Conservation (phyloP, 2,113 vertebrate genomes). For the Bungarus multicinctus region DNA sequence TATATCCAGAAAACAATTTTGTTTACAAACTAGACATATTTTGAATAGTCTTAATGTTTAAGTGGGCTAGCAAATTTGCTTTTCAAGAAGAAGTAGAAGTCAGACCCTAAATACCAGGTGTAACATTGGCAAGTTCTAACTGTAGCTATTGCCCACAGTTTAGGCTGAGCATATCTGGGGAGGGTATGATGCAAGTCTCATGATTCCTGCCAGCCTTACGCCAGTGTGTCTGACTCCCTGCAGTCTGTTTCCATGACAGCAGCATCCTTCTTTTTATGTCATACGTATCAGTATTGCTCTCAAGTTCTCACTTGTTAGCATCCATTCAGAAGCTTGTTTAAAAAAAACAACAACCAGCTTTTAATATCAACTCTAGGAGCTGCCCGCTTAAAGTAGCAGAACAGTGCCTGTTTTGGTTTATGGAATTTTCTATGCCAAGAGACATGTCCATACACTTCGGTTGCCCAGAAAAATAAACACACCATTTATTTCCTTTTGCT, state of each 20-base stretch:
- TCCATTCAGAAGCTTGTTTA: neutral
- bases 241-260: conserved; percentile 29
- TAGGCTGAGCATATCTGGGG: neutral
- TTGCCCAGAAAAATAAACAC: neutral
- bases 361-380: neutral
- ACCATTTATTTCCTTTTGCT: neutral
- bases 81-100: neutral
- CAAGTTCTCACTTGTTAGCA: neutral
- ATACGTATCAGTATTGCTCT: neutral
- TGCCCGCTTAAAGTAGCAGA: neutral
- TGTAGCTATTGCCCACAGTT: neutral
- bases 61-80: neutral
- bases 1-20: neutral
- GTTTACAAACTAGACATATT: neutral
- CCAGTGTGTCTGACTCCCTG: neutral
- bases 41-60: neutral
- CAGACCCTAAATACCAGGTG: neutral
- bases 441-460: too few relatives aligned
- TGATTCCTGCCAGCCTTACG: neutral
- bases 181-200: neutral
- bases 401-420: neutral
- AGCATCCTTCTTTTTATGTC: conserved; percentile 15
- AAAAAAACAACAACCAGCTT: neutral
- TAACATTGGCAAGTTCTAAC: neutral
- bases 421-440: neutral